These are phyloP conservation scores for Pogoniulus pusillus DNA, from an alignment of 2,797 vertebrate species.

Conservation along the genomic window DNA sequence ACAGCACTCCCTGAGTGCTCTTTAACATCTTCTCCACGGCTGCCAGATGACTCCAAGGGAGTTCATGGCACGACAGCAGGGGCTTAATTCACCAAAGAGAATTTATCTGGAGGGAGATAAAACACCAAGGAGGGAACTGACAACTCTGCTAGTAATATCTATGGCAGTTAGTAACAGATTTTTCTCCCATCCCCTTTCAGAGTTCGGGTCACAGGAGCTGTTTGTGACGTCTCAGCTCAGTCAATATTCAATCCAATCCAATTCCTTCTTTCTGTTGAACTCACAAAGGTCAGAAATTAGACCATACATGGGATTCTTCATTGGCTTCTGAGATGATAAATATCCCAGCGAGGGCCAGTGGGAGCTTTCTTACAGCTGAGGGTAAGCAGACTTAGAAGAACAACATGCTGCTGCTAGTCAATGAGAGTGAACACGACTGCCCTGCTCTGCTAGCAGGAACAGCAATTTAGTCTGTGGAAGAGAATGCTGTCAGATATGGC, in stretches of 20 bases:
- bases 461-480: background rate
- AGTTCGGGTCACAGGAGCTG: background rate
- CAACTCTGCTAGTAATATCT: background rate
- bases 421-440: background rate
- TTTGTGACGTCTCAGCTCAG: background rate
- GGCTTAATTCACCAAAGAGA: slow-evolving; percentile 3
- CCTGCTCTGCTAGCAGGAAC: background rate
- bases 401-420: background rate
- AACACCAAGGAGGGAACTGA: background rate
- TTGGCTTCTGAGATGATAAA: background rate
- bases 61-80: background rate
- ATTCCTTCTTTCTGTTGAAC: background rate
- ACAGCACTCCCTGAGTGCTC: background rate
- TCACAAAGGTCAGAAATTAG: background rate
- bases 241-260: background rate
- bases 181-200: background rate
- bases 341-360: background rate
- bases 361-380: background rate
- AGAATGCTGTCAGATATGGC: background rate
- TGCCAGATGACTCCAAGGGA: slow-evolving; percentile 24
- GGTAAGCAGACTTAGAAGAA: background rate
- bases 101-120: slow-evolving; percentile 9
- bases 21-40: background rate
- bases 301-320: background rate
- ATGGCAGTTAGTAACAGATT: background rate